Percentiles rank a stretch among this genome's conserved stretches.
phyloP scores from a whole-genome alignment of 2,797 vertebrate genomes.

The Eupleurogrammus muticus region DNA sequence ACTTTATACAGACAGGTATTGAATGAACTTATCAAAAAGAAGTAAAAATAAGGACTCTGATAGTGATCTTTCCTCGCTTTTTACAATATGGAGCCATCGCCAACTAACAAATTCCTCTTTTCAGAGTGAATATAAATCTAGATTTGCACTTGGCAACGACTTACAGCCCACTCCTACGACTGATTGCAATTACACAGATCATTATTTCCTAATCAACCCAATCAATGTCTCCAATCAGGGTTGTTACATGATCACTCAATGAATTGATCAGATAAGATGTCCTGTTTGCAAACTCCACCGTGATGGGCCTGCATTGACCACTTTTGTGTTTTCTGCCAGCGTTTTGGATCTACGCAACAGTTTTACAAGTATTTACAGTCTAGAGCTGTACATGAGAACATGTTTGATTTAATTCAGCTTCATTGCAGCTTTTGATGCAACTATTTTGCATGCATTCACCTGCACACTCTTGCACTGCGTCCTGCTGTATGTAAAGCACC shows the following conservation, averaged over 20 bases:
- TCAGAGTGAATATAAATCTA: slow-evolving; percentile 25
- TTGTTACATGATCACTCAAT: slow-evolving; percentile 5
- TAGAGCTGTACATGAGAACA: not conserved
- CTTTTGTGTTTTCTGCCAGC: not conserved
- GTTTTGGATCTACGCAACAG: not conserved
- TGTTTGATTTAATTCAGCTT: not conserved
- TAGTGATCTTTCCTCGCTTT: not conserved
- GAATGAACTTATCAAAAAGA: not conserved
- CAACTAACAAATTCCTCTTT: slow-evolving; percentile 11
- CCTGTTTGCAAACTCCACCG: not conserved
- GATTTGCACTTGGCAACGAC: slow-evolving; percentile 9
- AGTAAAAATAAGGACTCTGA: not conserved
- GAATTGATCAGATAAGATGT: slow-evolving; percentile 25
- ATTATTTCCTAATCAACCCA: slow-evolving; percentile 17
- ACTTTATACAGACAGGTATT: not conserved
- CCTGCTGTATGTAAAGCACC: not conserved
- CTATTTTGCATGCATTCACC: slow-evolving; percentile 14
- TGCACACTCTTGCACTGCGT: slow-evolving; percentile 21
- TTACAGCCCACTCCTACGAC: not conserved
- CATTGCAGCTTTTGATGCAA: not conserved
- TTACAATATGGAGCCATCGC: not conserved
- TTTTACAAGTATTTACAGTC: no score
- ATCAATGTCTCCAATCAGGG: slow-evolving; percentile 24
- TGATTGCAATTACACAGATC: slow-evolving; percentile 16
- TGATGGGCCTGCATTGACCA: not conserved